Conservation (phyloP, 1,140 invertebrate species). For the Drosophila triauraria region DNA sequence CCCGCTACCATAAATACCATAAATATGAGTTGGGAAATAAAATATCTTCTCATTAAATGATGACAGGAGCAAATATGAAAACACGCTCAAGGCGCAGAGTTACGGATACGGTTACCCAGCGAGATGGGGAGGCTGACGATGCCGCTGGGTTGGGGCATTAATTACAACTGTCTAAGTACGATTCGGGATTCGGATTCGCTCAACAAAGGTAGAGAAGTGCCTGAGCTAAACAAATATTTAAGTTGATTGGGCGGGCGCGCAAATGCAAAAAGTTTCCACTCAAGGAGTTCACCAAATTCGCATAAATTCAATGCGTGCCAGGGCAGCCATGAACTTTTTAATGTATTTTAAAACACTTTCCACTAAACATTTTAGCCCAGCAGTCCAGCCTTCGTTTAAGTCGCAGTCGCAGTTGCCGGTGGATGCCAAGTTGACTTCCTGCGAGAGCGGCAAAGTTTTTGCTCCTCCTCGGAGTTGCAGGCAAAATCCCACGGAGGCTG, state of each 20-base stretch:
- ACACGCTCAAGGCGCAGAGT: constrained; percentile 32
- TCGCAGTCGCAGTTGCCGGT: constrained; percentile 19
- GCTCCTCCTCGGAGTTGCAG: constrained; percentile 40
- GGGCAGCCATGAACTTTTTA: constrained; percentile 80
- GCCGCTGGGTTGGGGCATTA: constrained; percentile 39
- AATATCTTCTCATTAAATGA: constrained; percentile 72
- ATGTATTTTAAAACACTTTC: constrained; percentile 84
- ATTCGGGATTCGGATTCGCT: constrained; percentile 1
- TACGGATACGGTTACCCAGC: constrained; percentile 26
- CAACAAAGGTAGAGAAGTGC: constrained; percentile 38
- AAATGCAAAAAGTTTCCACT: constrained; percentile 82
- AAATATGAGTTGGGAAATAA: constrained; percentile 52
- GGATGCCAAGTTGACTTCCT: constrained; percentile 77
- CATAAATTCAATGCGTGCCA: constrained; percentile 82
- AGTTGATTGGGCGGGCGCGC: constrained; percentile 71
- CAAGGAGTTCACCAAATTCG: constrained; percentile 80
- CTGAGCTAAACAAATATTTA: constrained; percentile 75
- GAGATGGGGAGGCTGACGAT: not conserved
- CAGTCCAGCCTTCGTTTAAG: constrained; percentile 10
- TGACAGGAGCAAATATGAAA: constrained; percentile 63
- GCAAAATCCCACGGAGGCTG: constrained; percentile 76
- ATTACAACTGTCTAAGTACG: constrained; percentile 54
- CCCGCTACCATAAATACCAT: constrained; percentile 5
- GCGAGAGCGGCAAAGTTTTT: constrained; percentile 72
- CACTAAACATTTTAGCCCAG: constrained; percentile 76